A percentile compares a stretch with the other conserved stretches of the same genome.
Conservation (phyloP, 2,113 vertebrate genomes). For the Vidua macroura region DNA sequence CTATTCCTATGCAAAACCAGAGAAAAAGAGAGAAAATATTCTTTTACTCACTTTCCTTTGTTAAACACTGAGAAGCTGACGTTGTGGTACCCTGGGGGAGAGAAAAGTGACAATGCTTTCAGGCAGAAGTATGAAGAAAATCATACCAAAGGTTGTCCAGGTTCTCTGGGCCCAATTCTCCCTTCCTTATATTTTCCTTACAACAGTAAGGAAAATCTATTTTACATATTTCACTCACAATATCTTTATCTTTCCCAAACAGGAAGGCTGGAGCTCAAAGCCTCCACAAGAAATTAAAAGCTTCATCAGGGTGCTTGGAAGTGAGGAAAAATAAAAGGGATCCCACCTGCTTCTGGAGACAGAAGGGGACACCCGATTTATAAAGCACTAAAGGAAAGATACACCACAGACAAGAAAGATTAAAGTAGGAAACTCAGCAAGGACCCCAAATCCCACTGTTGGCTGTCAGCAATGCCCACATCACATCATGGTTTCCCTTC, state of each 20-base stretch:
- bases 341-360: background rate
- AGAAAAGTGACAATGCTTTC: background rate
- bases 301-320: background rate
- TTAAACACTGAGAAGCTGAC: slow-evolving; percentile 76
- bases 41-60: slow-evolving; percentile 76
- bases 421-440: background rate
- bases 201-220: background rate
- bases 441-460: background rate
- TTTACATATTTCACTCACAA: background rate
- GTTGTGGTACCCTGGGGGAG: slow-evolving; percentile 75
- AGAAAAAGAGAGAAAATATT: background rate
- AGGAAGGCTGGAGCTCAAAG: background rate
- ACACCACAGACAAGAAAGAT: background rate
- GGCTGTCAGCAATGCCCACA: background rate
- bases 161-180: background rate
- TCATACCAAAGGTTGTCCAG: background rate
- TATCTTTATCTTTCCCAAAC: background rate
- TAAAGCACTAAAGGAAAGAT: background rate
- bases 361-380: background rate
- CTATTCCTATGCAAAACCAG: background rate
- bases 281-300: background rate
- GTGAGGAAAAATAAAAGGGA: background rate
- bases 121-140: background rate
- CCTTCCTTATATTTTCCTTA: background rate
- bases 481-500: background rate